Percentiles rank a stretch among this genome's conserved stretches.
Evolutionary conservation across 1,140 invertebrate species (phyloP).

Genomic region (Spodoptera litura): DNA sequence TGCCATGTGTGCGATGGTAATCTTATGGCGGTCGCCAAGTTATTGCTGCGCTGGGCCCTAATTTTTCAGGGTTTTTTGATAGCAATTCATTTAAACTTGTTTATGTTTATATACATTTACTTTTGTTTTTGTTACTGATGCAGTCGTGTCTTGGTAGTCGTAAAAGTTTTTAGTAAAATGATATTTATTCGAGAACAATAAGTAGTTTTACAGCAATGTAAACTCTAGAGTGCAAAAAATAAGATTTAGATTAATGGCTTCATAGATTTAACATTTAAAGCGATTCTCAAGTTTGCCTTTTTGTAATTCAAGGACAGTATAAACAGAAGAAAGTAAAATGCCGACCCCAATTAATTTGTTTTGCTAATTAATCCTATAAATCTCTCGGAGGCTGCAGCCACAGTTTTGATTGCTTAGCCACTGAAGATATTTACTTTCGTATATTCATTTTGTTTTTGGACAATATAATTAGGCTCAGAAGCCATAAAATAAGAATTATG

Average conservation of each 20-base stretch:
- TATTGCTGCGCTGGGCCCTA: slow-evolving; percentile 27
- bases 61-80: slow-evolving; percentile 29
- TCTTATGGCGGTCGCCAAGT: slow-evolving; percentile 53
- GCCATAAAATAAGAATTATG: no score
- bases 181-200: no score
- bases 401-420: slow-evolving; percentile 63
- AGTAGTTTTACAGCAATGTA: no score
- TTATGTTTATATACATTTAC: no score
- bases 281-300: neutral
- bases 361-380: slow-evolving; percentile 76
- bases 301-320: slow-evolving; percentile 26
- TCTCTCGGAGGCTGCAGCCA: slow-evolving; percentile 61
- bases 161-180: no score
- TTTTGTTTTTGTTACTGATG: no score
- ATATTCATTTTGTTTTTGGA: slow-evolving; percentile 5
- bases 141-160: no score
- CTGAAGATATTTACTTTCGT: neutral
- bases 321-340: slow-evolving; percentile 24
- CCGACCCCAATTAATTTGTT: slow-evolving; percentile 50
- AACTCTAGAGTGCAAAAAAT: no score
- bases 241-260: no score
- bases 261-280: neutral
- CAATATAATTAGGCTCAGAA: neutral
- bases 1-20: slow-evolving; percentile 73
- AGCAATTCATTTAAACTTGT: neutral